phyloP scores from a whole-genome alignment of 2,797 vertebrate genomes.

The Myotis vivesi region DNA sequence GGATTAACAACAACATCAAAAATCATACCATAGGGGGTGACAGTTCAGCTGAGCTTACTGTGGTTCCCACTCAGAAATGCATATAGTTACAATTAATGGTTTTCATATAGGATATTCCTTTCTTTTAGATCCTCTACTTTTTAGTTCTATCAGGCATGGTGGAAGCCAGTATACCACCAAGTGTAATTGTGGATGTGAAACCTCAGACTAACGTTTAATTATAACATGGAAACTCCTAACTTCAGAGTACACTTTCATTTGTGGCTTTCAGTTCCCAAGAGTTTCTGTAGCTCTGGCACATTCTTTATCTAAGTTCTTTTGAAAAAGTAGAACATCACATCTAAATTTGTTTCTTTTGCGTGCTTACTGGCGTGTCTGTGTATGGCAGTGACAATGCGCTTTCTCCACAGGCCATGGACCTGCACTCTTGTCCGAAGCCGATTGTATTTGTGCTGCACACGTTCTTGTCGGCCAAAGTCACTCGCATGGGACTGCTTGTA shows the following conservation, averaged over 20 bases:
- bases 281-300: background rate
- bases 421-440: constrained; percentile 96
- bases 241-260: background rate
- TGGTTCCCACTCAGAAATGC: background rate
- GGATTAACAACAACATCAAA: background rate
- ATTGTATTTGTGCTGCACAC: constrained; percentile 96
- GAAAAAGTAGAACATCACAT: background rate
- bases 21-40: background rate
- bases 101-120: background rate
- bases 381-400: background rate
- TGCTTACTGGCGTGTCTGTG: background rate
- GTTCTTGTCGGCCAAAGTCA: constrained; percentile 97
- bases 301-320: constrained; percentile 20
- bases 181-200: background rate
- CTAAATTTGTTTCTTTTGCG: background rate
- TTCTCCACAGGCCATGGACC: constrained; percentile 90
- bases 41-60: background rate
- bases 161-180: background rate
- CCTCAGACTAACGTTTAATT: background rate
- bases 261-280: background rate
- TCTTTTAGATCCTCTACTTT: background rate
- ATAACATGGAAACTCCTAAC: background rate
- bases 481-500: constrained; percentile 95
- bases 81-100: background rate
- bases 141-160: background rate